Conservation (phyloP, 2,113 vertebrate genomes). For the Sebastes fasciatus region DNA sequence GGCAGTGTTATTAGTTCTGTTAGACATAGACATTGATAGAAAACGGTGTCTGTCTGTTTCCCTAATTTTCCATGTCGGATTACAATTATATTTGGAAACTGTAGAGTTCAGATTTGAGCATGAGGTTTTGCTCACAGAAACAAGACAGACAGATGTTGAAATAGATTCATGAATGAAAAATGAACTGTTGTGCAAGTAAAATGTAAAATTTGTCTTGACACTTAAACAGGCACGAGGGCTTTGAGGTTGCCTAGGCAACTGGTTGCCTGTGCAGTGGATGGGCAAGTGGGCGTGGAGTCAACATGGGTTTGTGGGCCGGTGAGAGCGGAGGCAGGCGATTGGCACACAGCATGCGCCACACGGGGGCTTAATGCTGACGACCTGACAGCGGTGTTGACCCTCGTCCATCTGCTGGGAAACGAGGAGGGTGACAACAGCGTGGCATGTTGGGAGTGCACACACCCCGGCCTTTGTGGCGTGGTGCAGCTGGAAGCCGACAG, state of each 20-base stretch:
- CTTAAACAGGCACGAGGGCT: constrained; percentile 75
- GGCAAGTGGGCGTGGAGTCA: constrained; percentile 78
- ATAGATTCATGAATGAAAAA: constrained; percentile 57
- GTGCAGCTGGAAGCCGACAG: constrained; percentile 27
- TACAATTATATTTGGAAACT: neutral
- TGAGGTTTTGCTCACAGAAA: constrained; percentile 24
- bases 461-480: constrained; percentile 26
- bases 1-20: neutral
- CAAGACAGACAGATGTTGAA: constrained; percentile 35
- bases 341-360: constrained; percentile 57
- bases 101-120: constrained; percentile 15
- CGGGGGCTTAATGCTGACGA: constrained; percentile 38
- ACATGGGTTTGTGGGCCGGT: constrained; percentile 76
- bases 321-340: constrained; percentile 75
- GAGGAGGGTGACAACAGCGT: constrained; percentile 47
- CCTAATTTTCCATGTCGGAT: neutral
- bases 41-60: constrained; percentile 3
- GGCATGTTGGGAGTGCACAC: constrained; percentile 30
- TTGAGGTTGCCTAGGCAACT: constrained; percentile 87
- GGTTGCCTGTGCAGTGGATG: constrained; percentile 77
- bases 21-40: neutral
- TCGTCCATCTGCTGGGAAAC: constrained; percentile 55
- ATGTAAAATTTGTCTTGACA: constrained; percentile 71
- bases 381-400: constrained; percentile 58
- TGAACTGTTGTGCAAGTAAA: constrained; percentile 59